Conservation (phyloP, 2,797 vertebrate genomes). For the Onychomys leucogaster region DNA sequence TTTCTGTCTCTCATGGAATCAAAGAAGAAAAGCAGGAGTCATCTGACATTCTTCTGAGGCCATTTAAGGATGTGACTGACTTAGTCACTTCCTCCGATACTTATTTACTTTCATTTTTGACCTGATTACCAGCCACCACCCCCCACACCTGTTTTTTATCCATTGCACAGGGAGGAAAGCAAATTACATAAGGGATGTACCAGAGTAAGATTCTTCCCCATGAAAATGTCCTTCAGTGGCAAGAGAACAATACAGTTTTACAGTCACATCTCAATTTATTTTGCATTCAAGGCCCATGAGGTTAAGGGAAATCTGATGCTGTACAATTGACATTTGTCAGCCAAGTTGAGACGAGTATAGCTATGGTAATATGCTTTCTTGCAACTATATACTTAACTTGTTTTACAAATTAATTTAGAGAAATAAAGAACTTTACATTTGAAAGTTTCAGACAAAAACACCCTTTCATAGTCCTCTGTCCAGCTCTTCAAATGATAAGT, state of each 20-base stretch:
- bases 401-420: slow-evolving; percentile 29
- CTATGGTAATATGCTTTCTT: background rate
- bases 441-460: slow-evolving; percentile 26
- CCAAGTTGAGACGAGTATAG: background rate
- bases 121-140: slow-evolving; percentile 28
- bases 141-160: background rate
- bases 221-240: slow-evolving; percentile 62
- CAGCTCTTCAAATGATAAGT: slow-evolving; percentile 51
- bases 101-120: slow-evolving; percentile 44
- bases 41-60: slow-evolving; percentile 71
- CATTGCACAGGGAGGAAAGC: slow-evolving; percentile 68
- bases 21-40: slow-evolving; percentile 36
- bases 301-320: slow-evolving; percentile 57
- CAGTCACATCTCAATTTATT: slow-evolving; percentile 68
- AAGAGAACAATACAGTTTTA: slow-evolving; percentile 58
- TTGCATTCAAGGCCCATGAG: slow-evolving; percentile 60
- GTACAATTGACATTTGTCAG: slow-evolving; percentile 46
- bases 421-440: slow-evolving; percentile 19
- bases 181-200: slow-evolving; percentile 58
- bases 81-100: slow-evolving; percentile 42
- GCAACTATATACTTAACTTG: background rate
- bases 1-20: slow-evolving; percentile 25
- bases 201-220: background rate
- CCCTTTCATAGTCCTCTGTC: background rate
- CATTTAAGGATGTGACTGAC: slow-evolving; percentile 12